Base-by-base conservation (phyloP, 2,113 vertebrate genomes). In the Blennius ocellaris region DNA sequence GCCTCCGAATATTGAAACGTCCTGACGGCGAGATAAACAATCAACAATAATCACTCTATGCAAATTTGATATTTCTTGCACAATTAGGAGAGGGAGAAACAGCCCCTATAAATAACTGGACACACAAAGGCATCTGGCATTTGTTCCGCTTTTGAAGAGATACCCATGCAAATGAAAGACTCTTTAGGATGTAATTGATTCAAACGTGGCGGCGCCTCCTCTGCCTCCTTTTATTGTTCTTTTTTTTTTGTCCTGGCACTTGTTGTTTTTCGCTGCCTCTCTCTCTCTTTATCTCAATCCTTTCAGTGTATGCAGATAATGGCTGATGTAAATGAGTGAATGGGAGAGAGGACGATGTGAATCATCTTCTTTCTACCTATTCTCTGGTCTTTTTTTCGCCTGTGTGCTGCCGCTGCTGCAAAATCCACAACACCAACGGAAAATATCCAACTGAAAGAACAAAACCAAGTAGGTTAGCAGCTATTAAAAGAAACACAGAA, bases 31-130 rank as follows among this genome's bases (percentile, higher is more conserved):
- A 95, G 95, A 97, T 97, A 97, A 98, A 97, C 97, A 97, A 97
- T 97, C 96, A 97, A 96, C 96, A 97, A 98, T 98, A 97, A 97
- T 97, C 96, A 96, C 95, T 95, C 95, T 97, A 98, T 98, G 96
- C 96, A 97, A 98, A 98, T 98, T 96, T 97, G 96, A 96, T 98
- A 97, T 99, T 99, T 97, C 96, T 96, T 95, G 94, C 96, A 98
- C 96, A 97, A 98, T 99, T 98, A 97, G 94, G 39, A 73, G 67
- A 81, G 72, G 77, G 50, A 79, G 81, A 81, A 73, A 66, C 74
- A 70, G 52, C 48, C 74, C 40, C 95, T 96, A 96, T 96, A 98
- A 97, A 97, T 97, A 99, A 95, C 95, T 86, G 94, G 96, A 96
- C 96, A 95, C 95, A 97, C 96, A 98, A 98, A 97, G 94, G 96